Percentiles rank a stretch among this genome's conserved stretches.
These are phyloP conservation scores for Xiphophorus couchianus DNA, from an alignment of 2,113 vertebrate species.

Conservation along the genomic window DNA sequence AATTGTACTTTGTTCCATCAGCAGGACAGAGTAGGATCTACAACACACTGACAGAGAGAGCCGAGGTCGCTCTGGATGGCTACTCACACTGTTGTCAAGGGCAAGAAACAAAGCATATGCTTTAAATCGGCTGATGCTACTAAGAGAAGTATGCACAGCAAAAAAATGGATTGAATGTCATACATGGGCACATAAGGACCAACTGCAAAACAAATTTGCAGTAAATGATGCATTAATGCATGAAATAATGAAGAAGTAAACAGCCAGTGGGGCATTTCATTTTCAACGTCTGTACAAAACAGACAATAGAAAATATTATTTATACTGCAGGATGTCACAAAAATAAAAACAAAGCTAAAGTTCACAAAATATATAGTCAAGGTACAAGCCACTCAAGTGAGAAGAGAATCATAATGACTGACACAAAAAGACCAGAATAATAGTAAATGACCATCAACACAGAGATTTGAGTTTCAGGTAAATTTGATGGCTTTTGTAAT, in stretches of 20 bases:
- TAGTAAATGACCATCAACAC: not conserved
- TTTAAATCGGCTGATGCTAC: conserved; percentile 43
- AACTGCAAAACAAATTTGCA: not conserved
- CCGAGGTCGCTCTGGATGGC: conserved; percentile 46
- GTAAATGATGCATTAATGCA: not conserved
- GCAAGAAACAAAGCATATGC: conserved; percentile 40
- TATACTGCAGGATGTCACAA: not conserved
- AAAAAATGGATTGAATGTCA: conserved; percentile 39
- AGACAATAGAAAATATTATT: not conserved
- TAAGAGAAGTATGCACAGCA: conserved; percentile 28
- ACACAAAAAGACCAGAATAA: not conserved
- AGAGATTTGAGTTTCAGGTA: not conserved
- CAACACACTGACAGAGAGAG: conserved; percentile 51
- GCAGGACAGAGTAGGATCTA: conserved; percentile 61
- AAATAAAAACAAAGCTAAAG: not conserved
- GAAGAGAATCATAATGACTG: not conserved
- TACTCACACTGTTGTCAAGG: conserved; percentile 49
- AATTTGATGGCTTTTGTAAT: not conserved
- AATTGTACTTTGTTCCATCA: conserved; percentile 64
- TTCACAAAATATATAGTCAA: not conserved
- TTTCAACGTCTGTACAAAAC: not conserved
- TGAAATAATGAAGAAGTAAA: conserved; percentile 2
- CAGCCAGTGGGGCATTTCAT: not conserved
- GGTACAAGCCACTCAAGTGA: not conserved
- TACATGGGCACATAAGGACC: conserved; percentile 20